Evolutionary conservation across 53 echinoderm and acorn worm genomes (phyloP), one percentile per base, ranked within the genome.

Genomic region (Zoroaster sp.): DNA sequence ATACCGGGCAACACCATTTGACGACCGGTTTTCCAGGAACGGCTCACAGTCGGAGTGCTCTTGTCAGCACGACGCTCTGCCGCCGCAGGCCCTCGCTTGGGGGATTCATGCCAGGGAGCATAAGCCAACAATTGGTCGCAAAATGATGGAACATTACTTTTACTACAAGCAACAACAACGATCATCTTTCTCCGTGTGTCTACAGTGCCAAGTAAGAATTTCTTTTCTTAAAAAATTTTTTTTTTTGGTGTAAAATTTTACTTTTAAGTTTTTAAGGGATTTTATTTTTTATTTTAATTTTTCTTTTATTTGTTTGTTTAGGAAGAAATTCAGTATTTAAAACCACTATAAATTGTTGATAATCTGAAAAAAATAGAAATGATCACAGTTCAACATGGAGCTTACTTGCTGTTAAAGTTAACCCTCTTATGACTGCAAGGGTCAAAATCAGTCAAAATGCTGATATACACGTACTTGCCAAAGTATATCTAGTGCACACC

Each of bases 161-260:
- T 66, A 81, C 81, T 81, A 25, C 81, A 81, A 81, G 67, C 81
- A 67, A 41, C 68, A 13, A 39, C 67, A 66, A 42, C 59, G 66
- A 40, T 25, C 81, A 4, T 87, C 74, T 12, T 74, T 87, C 32
- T 87, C 87, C 31, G 42, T 87, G 63, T 87, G 87, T 72, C 87
- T 87, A 9, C 87, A 87, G 75, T 87, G 87, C 65, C 73, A 87
- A 87, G 87, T 87, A 87, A 74, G 87, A 66, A 1, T 81, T 49
- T 21, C 4, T 30, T 75, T 12, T 75, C 28, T 21, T 13, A 43
- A 43, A 3, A 1, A 0, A 7, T 40, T 68, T 36, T 39, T 73
- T 39, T 36, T 35, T 37, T 14, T 17, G 14, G 30, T 33, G 4
- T 0, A 5, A 33, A 71, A 10, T 47, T 14, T 47, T 71, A 71